Conservation (phyloP, 2,888 invertebrate genomes). For the Drosophila mimetica region DNA sequence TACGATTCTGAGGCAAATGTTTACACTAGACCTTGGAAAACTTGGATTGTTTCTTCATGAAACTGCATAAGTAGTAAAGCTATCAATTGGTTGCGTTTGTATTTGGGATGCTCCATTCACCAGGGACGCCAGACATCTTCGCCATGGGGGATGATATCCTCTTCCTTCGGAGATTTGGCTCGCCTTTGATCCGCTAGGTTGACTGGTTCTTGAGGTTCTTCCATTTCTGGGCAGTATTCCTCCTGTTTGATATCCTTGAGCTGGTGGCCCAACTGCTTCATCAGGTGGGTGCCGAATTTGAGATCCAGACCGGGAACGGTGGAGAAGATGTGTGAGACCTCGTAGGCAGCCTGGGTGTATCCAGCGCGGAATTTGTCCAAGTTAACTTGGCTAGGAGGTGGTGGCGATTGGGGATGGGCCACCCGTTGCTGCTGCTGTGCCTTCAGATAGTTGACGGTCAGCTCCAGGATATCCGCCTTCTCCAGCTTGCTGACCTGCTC, state of each 20-base stretch:
- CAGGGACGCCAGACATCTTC: slow-evolving; percentile 82
- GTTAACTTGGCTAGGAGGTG: slow-evolving; percentile 84
- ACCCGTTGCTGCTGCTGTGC: slow-evolving; percentile 86
- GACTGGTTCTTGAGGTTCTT: slow-evolving; percentile 49
- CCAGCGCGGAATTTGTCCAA: slow-evolving; percentile 94
- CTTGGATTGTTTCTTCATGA: slow-evolving; percentile 41
- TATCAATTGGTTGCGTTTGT: slow-evolving; percentile 57
- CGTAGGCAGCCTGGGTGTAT: slow-evolving; percentile 94
- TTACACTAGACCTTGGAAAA: slow-evolving; percentile 53
- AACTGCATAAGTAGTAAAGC: slow-evolving; percentile 62
- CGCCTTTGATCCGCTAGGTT: slow-evolving; percentile 51
- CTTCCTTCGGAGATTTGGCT: slow-evolving; percentile 23
- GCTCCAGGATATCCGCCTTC: slow-evolving; percentile 95
- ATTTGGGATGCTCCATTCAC: slow-evolving; percentile 45
- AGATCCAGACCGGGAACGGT: slow-evolving; percentile 94
- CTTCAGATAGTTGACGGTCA: slow-evolving; percentile 89
- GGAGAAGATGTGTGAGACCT: slow-evolving; percentile 93
- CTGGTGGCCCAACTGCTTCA: slow-evolving; percentile 94
- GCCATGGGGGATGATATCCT: slow-evolving; percentile 48
- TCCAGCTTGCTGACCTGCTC: slow-evolving; percentile 95
- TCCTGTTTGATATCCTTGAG: slow-evolving; percentile 86
- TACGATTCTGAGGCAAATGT: slow-evolving; percentile 50
- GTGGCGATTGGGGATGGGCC: slow-evolving; percentile 21
- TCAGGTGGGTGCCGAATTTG: slow-evolving; percentile 92
- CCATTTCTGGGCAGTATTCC: slow-evolving; percentile 35